A percentile compares a stretch with the other conserved stretches of the same genome.
phyloP scores from a whole-genome alignment of 2,888 invertebrate genomes.

The Microplitis manilae region DNA sequence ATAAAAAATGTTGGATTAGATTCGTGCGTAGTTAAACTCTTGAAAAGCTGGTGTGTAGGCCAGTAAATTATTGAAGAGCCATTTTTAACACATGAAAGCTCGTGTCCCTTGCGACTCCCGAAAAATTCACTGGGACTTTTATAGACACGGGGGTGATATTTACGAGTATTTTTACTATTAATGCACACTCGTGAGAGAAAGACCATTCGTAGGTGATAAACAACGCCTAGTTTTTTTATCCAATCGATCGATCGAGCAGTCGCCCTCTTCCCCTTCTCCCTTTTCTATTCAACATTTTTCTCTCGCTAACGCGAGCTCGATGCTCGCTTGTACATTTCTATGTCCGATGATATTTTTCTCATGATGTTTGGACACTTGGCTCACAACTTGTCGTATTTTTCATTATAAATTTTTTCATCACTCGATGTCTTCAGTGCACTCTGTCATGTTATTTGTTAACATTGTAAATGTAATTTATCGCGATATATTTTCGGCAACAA shows the following conservation, averaged over 20 bases:
- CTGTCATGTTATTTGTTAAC: neutral
- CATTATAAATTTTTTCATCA: neutral
- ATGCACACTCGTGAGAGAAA: slow-evolving; percentile 38
- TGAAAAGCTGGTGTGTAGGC: neutral
- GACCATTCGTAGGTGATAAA: slow-evolving; percentile 45
- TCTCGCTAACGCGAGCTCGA: neutral
- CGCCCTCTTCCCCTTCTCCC: slow-evolving; percentile 28
- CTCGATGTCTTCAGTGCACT: slow-evolving; percentile 1
- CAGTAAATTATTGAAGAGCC: slow-evolving; percentile 49
- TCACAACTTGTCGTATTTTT: slow-evolving; percentile 24
- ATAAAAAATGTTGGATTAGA: neutral
- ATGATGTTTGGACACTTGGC: neutral
- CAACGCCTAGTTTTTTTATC: slow-evolving; percentile 48
- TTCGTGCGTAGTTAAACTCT: neutral
- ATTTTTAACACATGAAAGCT: slow-evolving; percentile 47
- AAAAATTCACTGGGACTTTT: slow-evolving; percentile 63
- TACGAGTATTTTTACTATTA: slow-evolving; percentile 60
- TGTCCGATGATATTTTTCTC: slow-evolving; percentile 21
- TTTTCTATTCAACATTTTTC: slow-evolving; percentile 28
- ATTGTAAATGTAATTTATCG: neutral
- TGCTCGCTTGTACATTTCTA: neutral
- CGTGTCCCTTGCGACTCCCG: slow-evolving; percentile 31
- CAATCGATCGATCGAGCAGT: slow-evolving; percentile 48
- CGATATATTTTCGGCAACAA: neutral
- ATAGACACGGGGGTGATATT: slow-evolving; percentile 61